phyloP scores from a whole-genome alignment of 2,113 vertebrate species.

The Corythornis cristatus region DNA sequence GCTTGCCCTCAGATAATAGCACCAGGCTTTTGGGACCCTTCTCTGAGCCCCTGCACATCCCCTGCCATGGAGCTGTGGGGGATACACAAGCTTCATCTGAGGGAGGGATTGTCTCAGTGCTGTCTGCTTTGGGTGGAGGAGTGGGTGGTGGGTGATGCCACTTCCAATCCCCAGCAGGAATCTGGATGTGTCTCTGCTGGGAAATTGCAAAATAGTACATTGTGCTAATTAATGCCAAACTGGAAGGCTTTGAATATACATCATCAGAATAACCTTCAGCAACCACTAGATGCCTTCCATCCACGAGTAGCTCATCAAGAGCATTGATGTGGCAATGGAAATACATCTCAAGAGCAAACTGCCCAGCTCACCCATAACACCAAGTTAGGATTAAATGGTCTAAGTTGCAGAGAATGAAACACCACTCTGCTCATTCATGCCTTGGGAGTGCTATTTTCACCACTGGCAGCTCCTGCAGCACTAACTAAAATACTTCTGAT shows the following conservation, averaged over 20 bases:
- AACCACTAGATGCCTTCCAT: constrained; percentile 13
- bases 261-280: constrained; percentile 34
- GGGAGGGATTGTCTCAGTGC: neutral
- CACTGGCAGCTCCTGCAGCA: constrained; percentile 46
- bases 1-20: neutral
- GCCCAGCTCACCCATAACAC: neutral
- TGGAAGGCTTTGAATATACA: constrained; percentile 23
- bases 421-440: constrained; percentile 12
- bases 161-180: constrained; percentile 49
- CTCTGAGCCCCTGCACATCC: neutral
- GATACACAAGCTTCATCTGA: neutral
- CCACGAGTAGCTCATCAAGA: constrained; percentile 14
- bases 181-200: constrained; percentile 50
- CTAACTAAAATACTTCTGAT: constrained; percentile 34
- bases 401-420: neutral
- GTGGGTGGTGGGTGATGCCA: constrained; percentile 11
- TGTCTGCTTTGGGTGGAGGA: constrained; percentile 26
- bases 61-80: neutral
- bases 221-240: constrained; percentile 58
- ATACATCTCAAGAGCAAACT: neutral
- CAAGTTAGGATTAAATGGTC: neutral
- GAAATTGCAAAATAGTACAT: constrained; percentile 57
- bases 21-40: neutral
- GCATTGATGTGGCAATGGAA: constrained; percentile 8
- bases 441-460: constrained; percentile 17